Conservation (phyloP, 1,140 invertebrate species). For the Rhyzopertha dominica region DNA sequence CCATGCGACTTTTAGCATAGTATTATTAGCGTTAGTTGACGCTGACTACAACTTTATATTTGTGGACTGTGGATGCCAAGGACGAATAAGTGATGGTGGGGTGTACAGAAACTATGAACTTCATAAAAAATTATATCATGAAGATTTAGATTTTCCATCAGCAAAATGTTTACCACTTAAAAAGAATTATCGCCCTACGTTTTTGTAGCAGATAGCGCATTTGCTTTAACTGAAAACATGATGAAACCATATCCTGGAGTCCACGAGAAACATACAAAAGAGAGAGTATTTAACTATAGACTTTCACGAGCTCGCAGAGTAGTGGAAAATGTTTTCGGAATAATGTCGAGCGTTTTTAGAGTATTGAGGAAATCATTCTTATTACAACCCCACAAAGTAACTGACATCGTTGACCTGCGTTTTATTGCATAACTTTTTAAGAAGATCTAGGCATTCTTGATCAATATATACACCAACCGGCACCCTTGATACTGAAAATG, state of each 20-base stretch:
- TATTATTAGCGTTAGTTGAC: constrained; percentile 46
- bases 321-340: constrained; percentile 45
- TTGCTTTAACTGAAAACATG: constrained; percentile 23
- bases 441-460: constrained; percentile 8
- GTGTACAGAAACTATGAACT: constrained; percentile 29
- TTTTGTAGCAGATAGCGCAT: constrained; percentile 27
- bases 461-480: constrained; percentile 13
- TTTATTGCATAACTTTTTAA: constrained; percentile 21
- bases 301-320: constrained; percentile 40
- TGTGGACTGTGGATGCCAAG: constrained; percentile 43
- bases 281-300: constrained; percentile 47
- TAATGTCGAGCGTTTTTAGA: constrained; percentile 37
- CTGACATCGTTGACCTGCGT: constrained; percentile 19
- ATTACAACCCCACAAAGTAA: constrained; percentile 18
- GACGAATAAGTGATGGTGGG: constrained; percentile 41
- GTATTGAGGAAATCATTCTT: constrained; percentile 22
- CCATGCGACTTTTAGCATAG: constrained; percentile 43
- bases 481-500: constrained; percentile 17
- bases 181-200: constrained; percentile 22
- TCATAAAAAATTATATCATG: constrained; percentile 22
- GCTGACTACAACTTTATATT: constrained; percentile 43
- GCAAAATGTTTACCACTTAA: constrained; percentile 13
- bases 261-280: constrained; percentile 24
- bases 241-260: constrained; percentile 22
- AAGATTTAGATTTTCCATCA: no score